A percentile compares a stretch with the other conserved stretches of the same genome.
These are phyloP conservation scores for Nesidiocoris tenuis DNA, from an alignment of 2,888 invertebrate genomes.

Conservation along the genomic window DNA sequence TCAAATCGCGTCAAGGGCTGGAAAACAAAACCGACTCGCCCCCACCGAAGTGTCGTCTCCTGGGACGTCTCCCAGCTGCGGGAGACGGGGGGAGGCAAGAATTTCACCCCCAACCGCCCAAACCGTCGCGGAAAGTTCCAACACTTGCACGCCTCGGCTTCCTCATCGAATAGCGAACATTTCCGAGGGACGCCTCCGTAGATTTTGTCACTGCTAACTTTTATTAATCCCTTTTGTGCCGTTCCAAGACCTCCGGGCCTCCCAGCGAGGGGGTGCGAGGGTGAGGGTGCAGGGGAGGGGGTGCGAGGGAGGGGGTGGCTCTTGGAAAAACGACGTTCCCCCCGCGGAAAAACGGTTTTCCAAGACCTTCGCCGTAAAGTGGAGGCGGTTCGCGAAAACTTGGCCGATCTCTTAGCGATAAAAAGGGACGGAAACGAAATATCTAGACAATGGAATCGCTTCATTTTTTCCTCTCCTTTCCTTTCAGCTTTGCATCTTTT, in stretches of 20 bases:
- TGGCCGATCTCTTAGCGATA: background rate
- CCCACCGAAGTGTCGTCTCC: background rate
- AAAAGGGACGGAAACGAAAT: background rate
- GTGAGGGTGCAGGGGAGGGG: too few relatives aligned
- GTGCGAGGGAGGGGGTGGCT: background rate
- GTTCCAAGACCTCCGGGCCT: background rate
- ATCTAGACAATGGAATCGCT: background rate
- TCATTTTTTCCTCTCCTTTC: background rate
- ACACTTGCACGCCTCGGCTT: background rate
- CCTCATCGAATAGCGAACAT: background rate
- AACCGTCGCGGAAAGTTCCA: background rate
- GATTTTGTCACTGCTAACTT: constrained; percentile 22
- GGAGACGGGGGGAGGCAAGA: background rate
- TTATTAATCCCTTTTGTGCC: constrained; percentile 29
- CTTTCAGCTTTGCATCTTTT: background rate
- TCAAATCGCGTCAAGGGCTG: background rate
- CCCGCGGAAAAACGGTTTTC: background rate
- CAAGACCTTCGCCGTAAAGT: background rate
- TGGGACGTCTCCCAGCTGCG: background rate
- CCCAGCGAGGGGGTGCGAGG: too few relatives aligned
- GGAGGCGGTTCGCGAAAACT: background rate
- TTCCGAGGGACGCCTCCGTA: constrained; percentile 2
- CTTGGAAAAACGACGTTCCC: too few relatives aligned
- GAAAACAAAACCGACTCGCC: background rate
- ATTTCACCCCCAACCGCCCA: too few relatives aligned